Evolutionary conservation across 2,797 vertebrate species (phyloP).

Genomic region (Catamblyrhynchus diadema): DNA sequence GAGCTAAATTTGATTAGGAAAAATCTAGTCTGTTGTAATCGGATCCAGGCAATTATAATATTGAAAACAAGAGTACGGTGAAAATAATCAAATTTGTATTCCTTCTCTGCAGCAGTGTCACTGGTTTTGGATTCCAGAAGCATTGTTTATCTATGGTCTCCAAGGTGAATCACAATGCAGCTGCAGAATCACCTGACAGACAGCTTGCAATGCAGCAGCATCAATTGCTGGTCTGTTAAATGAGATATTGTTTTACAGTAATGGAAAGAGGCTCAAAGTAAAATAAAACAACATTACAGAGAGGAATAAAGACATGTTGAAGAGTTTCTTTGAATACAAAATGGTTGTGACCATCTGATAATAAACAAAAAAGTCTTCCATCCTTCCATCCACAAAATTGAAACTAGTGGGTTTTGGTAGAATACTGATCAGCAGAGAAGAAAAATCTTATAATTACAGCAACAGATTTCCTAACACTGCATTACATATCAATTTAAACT

Average conservation of each 20-base stretch:
- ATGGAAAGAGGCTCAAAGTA: background rate
- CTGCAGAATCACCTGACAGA: background rate
- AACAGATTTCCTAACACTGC: background rate
- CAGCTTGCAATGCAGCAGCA: background rate
- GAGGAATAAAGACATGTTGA: background rate
- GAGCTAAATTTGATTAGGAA: background rate
- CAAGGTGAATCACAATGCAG: background rate
- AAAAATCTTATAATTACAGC: background rate
- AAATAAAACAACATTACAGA: background rate
- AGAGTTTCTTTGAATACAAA: background rate
- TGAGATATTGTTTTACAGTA: background rate
- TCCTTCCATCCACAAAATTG: background rate
- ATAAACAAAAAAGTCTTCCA: background rate
- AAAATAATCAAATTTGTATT: background rate
- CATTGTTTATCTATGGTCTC: background rate
- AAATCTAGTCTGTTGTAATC: background rate
- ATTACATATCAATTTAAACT: background rate
- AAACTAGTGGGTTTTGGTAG: background rate
- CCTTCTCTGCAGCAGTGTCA: background rate
- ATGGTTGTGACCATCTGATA: background rate
- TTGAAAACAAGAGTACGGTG: background rate
- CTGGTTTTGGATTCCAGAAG: background rate
- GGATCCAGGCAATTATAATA: background rate
- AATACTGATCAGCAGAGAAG: background rate
- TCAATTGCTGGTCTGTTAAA: background rate